Base-by-base conservation (phyloP, 2,113 vertebrate species). In the Zosterops japonicus region DNA sequence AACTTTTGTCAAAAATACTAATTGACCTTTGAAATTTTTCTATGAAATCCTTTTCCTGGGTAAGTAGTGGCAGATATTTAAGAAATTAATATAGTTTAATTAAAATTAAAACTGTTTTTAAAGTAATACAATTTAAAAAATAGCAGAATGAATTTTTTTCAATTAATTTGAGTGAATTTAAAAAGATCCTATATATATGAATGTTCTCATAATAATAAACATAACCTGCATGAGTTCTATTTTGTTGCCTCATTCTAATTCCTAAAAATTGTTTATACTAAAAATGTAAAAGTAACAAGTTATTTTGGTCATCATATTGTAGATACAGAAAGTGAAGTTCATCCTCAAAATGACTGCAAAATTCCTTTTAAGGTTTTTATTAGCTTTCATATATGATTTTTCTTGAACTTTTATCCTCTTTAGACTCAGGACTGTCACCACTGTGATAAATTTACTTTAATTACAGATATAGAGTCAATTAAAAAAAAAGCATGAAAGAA, bases 31-130 rank as follows among this genome's bases (percentile, higher is more conserved):
- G 76, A 95, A 92, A 89, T 91, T 80, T 60, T 63, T 47, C 11
- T 14, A 7, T 25, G 2, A 42, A 79, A 21, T 7, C 44, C 28
- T 89, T 95, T 89, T 52, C 6, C 41, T 87, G 42, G 52, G 31
- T 95, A 49, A 69, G 74, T 95, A 95, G 82, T 80, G 55, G 75
- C 31, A 83, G 42, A 55, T 87, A 78, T 71, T 88, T 95, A 35
- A 87, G 84, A 95, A 10, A 49, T 8, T 72, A n/a, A 28, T 33
- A 10, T 13, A 46, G 5, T 61, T 83, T 56, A 70, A 94, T 94
- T 90, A 94, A 95, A 75, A 69, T 25, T n/a, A 83, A 87, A 84
- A 18, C 64, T 69, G 5, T 64, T 93, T 90, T 49, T 17, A n/a
- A 74, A 83, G 15, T 1, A 67, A 9, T 28, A 6, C 3, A 2